Conservation (phyloP, 2,797 vertebrate species). For the Arctocebus calabarensis region DNA sequence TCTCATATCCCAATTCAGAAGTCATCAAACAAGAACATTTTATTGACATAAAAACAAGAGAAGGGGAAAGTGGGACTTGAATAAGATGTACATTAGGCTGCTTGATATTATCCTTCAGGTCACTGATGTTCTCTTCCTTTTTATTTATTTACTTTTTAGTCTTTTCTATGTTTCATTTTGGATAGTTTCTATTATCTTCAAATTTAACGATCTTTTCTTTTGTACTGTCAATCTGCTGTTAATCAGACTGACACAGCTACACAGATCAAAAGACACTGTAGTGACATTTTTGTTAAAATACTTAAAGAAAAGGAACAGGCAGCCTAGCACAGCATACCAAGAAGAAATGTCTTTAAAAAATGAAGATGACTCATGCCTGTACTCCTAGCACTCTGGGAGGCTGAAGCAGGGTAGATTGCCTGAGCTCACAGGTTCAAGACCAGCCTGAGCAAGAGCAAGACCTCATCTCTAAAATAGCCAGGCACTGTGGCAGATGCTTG, state of each 20-base stretch:
- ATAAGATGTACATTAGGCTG: neutral
- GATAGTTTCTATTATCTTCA: slow-evolving; percentile 3
- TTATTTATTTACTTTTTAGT: neutral
- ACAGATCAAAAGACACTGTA: neutral
- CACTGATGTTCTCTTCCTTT: neutral
- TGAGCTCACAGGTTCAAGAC: no score
- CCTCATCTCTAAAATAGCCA: no score
- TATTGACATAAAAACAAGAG: neutral
- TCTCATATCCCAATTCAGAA: slow-evolving; percentile 16
- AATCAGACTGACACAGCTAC: neutral
- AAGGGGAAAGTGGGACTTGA: neutral
- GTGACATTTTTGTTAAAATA: neutral
- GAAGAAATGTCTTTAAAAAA: slow-evolving; percentile 32
- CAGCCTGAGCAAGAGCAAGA: no score
- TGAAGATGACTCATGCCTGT: neutral
- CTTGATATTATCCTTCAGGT: neutral
- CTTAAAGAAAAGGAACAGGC: slow-evolving; percentile 31
- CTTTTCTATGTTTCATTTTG: slow-evolving; percentile 2
- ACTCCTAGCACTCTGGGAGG: no score
- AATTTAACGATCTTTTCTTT: neutral
- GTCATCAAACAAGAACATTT: neutral
- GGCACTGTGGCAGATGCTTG: no score
- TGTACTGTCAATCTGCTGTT: neutral
- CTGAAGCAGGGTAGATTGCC: no score
- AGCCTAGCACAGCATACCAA: neutral